A percentile compares a stretch with the other conserved stretches of the same genome.
Evolutionary conservation across 2,888 invertebrate species (phyloP).

Genomic region (Ophraella communa): DNA sequence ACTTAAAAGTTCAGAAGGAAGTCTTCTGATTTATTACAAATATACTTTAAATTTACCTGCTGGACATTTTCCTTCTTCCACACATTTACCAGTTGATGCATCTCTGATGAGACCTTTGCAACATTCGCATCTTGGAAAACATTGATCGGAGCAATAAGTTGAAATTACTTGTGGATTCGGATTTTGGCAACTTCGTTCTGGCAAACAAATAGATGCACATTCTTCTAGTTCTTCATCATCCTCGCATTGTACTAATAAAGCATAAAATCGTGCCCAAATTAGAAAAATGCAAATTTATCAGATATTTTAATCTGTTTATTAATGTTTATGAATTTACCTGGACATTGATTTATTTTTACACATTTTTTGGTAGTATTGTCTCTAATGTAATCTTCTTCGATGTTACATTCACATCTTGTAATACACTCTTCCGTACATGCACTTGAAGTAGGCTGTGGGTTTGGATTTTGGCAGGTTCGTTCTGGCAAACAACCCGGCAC

Average conservation of each 20-base stretch:
- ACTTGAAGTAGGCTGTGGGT: not conserved
- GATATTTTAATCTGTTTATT: too few relatives aligned
- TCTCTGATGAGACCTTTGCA: not conserved
- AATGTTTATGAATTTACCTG: not conserved
- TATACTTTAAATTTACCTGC: not conserved
- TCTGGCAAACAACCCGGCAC: not conserved
- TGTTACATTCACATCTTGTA: not conserved
- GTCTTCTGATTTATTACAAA: too few relatives aligned
- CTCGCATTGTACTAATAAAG: too few relatives aligned
- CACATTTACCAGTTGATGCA: not conserved
- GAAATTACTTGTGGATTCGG: not conserved
- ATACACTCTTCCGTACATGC: not conserved
- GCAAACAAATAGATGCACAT: not conserved
- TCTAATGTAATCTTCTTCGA: not conserved
- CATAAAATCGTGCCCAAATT: not conserved
- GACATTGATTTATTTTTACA: not conserved
- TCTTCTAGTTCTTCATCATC: not conserved
- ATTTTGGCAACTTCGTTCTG: not conserved
- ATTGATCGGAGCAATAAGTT: not conserved
- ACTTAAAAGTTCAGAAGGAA: too few relatives aligned
- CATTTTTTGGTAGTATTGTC: not conserved
- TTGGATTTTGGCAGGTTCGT: not conserved
- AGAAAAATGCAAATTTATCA: too few relatives aligned
- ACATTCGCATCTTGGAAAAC: not conserved
- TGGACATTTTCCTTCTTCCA: not conserved